Evolutionary conservation across 1,140 invertebrate genomes (phyloP), one percentile per base, ranked within the genome.

Genomic region (Zaprionus taronus): DNA sequence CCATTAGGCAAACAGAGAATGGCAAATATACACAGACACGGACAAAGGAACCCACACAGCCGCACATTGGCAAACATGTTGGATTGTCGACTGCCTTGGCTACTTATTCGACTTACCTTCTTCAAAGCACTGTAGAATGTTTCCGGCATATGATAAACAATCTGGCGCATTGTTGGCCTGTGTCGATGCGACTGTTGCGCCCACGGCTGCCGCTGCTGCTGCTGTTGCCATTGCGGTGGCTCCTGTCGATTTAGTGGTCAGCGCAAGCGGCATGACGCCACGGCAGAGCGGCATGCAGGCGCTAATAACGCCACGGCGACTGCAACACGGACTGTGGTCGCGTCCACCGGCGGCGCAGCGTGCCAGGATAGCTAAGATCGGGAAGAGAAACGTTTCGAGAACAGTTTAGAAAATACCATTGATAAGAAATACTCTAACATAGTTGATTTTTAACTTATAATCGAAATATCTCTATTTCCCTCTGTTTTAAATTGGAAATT

Each of bases 61-160:
- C 28, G 49, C 53, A 70, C 14, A 31, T 1, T 26, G 53, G 22
- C 53, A n/a, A 55, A 55, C 26, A 55, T 11, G 20, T 7, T 34
- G 31, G 31, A 7, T n/a, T 17, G 38, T 41, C 38, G 17, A 6
- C 17, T 22, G 17, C 3, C 47, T 5, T 53, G 49, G 49, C 63
- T 53, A 85, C 41, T 22, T 20, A 24, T 20, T 51, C 3, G 20
- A 51, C 87, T 92, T 38, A 96, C 96, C 97, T 95, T 97, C 96
- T 93, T 97, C 96, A 82, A 97, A 96, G 92, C 97, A 97, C 93
- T 97, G 96, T 26, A 96, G 95, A 77, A 97, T 97, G 91, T 97
- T 97, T 44, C 96, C 96, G 67, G 97, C 95, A 92, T 96, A 97
- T 5, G 96, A 95, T 31, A 96, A 94, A 92, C 97, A 97, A 51